These are phyloP conservation scores for Chrysodeixis includens DNA, from an alignment of 2,888 invertebrate species.

Conservation along the genomic window DNA sequence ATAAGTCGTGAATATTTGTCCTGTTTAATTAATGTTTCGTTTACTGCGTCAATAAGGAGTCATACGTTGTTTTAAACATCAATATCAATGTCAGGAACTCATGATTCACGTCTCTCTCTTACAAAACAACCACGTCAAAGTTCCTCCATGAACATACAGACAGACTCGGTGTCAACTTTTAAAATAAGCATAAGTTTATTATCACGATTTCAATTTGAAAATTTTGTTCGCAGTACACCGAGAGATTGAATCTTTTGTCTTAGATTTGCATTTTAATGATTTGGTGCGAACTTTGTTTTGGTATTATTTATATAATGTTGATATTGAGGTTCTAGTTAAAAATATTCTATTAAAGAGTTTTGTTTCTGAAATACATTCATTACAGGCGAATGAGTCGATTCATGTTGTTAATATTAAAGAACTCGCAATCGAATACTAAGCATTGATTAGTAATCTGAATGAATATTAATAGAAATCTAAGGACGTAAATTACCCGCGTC, in stretches of 20 bases:
- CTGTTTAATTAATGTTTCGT: neutral
- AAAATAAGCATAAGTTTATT: slow-evolving; percentile 4
- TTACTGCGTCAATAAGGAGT: neutral
- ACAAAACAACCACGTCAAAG: neutral
- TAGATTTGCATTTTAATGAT: slow-evolving; percentile 5
- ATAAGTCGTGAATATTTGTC: slow-evolving; percentile 2
- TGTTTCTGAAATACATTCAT: no score
- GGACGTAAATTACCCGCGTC: no score
- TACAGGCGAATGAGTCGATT: no score
- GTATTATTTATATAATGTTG: neutral
- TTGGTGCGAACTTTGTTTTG: neutral
- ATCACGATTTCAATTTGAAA: slow-evolving; percentile 4
- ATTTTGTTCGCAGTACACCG: neutral
- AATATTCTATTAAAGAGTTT: no score
- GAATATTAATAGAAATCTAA: no score
- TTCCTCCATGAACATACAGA: neutral
- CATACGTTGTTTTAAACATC: neutral
- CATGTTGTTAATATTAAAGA: no score
- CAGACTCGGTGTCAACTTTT: slow-evolving; percentile 4
- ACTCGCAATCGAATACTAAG: no score
- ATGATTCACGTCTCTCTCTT: slow-evolving; percentile 1
- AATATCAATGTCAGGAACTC: slow-evolving; percentile 1
- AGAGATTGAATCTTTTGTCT: neutral
- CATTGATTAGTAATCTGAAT: no score
- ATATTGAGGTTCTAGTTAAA: neutral